These are phyloP conservation scores for Pelodiscus sinensis DNA, from an alignment of 2,113 vertebrate genomes.

Conservation along the genomic window DNA sequence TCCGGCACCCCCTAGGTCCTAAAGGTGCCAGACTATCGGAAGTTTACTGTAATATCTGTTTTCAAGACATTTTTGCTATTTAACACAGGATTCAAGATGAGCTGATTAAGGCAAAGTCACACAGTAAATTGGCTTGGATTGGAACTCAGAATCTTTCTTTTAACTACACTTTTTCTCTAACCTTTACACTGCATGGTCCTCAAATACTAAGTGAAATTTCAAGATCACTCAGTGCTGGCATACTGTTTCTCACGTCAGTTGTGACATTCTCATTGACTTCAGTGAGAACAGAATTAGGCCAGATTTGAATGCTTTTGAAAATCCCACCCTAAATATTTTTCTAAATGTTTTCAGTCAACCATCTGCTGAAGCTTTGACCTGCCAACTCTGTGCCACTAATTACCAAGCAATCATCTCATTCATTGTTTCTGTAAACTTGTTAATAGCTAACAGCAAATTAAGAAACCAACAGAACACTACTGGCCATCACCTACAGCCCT, in stretches of 20 bases:
- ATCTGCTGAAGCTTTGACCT: not conserved
- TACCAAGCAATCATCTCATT: not conserved
- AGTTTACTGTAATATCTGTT: too few relatives aligned
- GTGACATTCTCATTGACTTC: not conserved
- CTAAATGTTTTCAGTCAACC: not conserved
- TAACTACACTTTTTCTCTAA: not conserved
- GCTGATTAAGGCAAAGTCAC: not conserved
- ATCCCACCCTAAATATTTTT: not conserved
- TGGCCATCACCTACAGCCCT: too few relatives aligned
- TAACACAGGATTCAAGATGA: not conserved
- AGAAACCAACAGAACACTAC: too few relatives aligned
- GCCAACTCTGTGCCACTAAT: not conserved
- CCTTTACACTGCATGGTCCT: not conserved
- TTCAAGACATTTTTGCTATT: not conserved
- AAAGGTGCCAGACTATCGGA: too few relatives aligned
- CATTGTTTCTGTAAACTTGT: not conserved
- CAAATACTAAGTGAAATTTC: not conserved
- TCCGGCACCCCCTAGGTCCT: too few relatives aligned
- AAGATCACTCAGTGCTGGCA: not conserved
- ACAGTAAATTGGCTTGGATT: not conserved
- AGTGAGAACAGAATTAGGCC: not conserved
- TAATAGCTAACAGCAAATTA: not conserved
- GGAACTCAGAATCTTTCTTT: not conserved
- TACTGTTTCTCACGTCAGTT: not conserved
- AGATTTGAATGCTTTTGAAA: not conserved